These are phyloP conservation scores for Selenia dentaria DNA, from an alignment of 2,888 invertebrate species.

Conservation along the genomic window DNA sequence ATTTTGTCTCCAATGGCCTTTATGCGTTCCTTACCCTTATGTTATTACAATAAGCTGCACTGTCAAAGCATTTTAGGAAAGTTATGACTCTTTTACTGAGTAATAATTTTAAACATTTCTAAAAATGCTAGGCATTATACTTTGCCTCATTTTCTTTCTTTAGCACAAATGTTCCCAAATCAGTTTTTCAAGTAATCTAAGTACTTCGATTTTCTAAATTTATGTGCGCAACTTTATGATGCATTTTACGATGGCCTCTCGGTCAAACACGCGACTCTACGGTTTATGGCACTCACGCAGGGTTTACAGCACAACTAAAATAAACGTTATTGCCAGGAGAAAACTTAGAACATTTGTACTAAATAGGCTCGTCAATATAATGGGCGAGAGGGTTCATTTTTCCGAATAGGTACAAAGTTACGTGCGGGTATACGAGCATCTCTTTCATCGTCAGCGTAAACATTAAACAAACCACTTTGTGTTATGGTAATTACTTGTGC, in stretches of 20 bases:
- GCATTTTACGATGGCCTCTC: slow-evolving; percentile 74
- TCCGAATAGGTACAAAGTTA: slow-evolving; percentile 31
- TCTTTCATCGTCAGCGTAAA: slow-evolving; percentile 54
- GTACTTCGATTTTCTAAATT: slow-evolving; percentile 69
- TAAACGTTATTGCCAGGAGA: slow-evolving; percentile 47
- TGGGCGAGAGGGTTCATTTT: slow-evolving; percentile 34
- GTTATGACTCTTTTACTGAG: too few relatives aligned
- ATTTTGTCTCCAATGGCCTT: too few relatives aligned
- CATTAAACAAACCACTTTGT: slow-evolving; percentile 65
- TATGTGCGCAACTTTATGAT: slow-evolving; percentile 71
- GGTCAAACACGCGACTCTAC: slow-evolving; percentile 75
- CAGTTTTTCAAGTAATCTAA: slow-evolving; percentile 52
- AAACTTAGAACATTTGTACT: slow-evolving; percentile 37
- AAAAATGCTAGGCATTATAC: slow-evolving; percentile 8
- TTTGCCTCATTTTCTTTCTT: slow-evolving; percentile 14
- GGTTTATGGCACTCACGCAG: slow-evolving; percentile 68
- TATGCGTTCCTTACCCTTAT: too few relatives aligned
- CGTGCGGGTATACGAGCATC: slow-evolving; percentile 37
- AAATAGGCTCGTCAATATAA: slow-evolving; percentile 37
- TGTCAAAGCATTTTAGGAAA: too few relatives aligned
- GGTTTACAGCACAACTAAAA: slow-evolving; percentile 65
- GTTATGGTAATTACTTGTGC: slow-evolving; percentile 72
- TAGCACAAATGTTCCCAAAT: slow-evolving; percentile 49
- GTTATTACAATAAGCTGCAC: too few relatives aligned
- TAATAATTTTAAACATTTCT: slow-evolving; percentile 8